phyloP scores from a whole-genome alignment of 1,140 invertebrate genomes.

The Drosophila baimaii region DNA sequence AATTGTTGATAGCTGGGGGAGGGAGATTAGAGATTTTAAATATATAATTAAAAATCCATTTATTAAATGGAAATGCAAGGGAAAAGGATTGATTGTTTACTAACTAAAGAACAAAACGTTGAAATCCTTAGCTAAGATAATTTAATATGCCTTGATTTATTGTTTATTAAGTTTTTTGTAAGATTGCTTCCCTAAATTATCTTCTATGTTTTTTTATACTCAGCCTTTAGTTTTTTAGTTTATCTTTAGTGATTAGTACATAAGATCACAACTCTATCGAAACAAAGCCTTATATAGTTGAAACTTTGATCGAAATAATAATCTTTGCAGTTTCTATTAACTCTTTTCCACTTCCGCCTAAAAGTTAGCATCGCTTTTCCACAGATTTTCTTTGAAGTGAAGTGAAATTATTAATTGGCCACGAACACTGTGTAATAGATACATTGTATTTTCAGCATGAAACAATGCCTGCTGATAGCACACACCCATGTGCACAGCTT shows the following conservation, averaged over 20 bases:
- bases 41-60: neutral
- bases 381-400: slow-evolving; percentile 9
- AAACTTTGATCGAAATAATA: neutral
- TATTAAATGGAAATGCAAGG: neutral
- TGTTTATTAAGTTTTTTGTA: no score
- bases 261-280: no score
- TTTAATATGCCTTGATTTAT: no score
- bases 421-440: slow-evolving; percentile 36
- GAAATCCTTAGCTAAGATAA: neutral
- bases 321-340: neutral
- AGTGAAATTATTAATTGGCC: slow-evolving; percentile 42
- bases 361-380: slow-evolving; percentile 4
- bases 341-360: slow-evolving; percentile 14
- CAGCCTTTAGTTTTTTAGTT: no score
- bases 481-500: neutral
- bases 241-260: no score
- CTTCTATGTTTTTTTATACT: no score
- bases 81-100: neutral
- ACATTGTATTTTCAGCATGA: slow-evolving; percentile 12
- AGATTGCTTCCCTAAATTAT: no score
- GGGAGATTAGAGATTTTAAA: neutral
- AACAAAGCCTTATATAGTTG: no score
- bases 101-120: no score
- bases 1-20: neutral
- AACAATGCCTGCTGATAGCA: slow-evolving; percentile 37